Base-by-base conservation (phyloP, 2,888 invertebrate genomes). In the Melieria crassipennis region DNA sequence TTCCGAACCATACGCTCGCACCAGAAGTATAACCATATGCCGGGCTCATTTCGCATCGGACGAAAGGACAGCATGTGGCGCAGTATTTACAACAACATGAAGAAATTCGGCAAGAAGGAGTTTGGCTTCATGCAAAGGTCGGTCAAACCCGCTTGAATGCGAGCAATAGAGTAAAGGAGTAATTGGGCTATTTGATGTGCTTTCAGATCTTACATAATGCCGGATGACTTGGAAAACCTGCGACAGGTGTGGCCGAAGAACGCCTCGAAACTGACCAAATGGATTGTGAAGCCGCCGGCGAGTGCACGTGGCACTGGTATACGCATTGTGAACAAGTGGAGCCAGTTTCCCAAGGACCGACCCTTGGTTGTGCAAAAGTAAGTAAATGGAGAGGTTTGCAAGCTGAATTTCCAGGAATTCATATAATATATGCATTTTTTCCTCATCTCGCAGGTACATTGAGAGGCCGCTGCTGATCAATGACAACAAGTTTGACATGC, bases 221-320 rank as follows among this genome's bases (percentile, higher is more conserved):
- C 98, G 0, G 93, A 94, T 78, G 98, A 96, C 82, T 83, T 94
- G 77, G 93, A 94, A 81, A 86, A 91, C 73, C 88, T 99, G 78
- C 93, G 95, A 76, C 91, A 94, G 73, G 92, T 93, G 5, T 97
- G 98, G 96, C 94, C 96, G 66, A 93, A 92, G 79, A 89, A 90
- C 75, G 91, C 91, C 0, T 92, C 92, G 0, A 91, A 91, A 75
- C 91, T 92, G 77, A 94, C 94, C 79, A 94, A 92, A 84, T 98
- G 98, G 95, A 99, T 99, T 80, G 93, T 99, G 5, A 99, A 99
- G 86, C 99, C 99, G 65, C 99, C 99, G 0, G 99, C 99, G 0
- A 97, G 97, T 63, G 99, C 99, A 0, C 90, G 99, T 58, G 99
- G 99, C 5, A 94, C 95, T 0, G 99, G 99, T 7, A 98, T 99